Evolutionary conservation across 2,797 vertebrate species (phyloP).

Genomic region (Cheirogaleus major): DNA sequence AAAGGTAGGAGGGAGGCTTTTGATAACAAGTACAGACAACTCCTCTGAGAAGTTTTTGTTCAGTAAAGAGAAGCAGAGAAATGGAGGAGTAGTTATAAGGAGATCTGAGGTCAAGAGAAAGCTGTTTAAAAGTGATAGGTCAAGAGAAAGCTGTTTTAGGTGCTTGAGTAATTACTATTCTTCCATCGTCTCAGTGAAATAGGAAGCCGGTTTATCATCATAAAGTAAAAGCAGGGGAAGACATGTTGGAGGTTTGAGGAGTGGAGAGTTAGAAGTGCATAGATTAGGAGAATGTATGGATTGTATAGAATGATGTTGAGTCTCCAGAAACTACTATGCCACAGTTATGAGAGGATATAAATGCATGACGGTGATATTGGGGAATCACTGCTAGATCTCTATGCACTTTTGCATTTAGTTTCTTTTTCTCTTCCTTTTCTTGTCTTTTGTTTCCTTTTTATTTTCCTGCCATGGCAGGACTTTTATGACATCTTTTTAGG

Average conservation of each 20-base stretch:
- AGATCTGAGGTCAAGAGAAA: background rate
- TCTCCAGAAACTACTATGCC: fast-evolving
- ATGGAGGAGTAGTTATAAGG: background rate
- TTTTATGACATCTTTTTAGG: background rate
- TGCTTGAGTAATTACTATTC: background rate
- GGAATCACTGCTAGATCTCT: background rate
- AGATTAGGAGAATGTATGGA: background rate
- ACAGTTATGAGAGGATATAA: background rate
- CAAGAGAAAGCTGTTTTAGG: background rate
- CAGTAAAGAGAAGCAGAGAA: background rate
- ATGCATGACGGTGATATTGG: background rate
- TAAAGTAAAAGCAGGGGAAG: background rate
- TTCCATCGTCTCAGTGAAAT: background rate
- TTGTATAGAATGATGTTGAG: background rate
- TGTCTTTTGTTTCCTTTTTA: background rate
- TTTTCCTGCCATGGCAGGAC: background rate
- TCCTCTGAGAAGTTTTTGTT: background rate
- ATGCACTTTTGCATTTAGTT: background rate
- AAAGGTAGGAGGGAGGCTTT: background rate
- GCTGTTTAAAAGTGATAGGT: background rate
- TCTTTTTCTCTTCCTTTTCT: background rate
- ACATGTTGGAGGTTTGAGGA: background rate
- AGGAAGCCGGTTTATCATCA: background rate
- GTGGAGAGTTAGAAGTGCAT: background rate
- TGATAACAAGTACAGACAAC: background rate